A percentile compares a stretch with the other conserved stretches of the same genome.
phyloP scores from a whole-genome alignment of 2,888 invertebrate species.

The Aphidius colemani region DNA sequence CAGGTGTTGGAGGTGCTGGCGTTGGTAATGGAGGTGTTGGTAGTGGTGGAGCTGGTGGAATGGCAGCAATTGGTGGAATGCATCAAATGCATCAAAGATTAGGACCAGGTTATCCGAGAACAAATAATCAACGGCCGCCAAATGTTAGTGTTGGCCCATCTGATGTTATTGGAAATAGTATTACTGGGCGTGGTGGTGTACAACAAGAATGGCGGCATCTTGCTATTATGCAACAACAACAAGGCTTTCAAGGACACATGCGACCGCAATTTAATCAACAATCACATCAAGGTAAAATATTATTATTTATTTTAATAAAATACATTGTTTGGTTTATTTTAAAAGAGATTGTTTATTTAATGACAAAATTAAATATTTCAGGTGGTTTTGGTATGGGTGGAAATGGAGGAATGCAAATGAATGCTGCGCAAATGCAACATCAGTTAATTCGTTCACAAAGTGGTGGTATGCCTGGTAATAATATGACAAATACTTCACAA shows the following conservation, averaged over 20 bases:
- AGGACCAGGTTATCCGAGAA: conserved; percentile 56
- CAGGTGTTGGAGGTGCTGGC: conserved; percentile 35
- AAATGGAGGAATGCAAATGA: conserved; percentile 61
- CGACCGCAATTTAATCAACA: conserved; percentile 64
- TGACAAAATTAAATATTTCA: conserved; percentile 29
- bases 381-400: conserved; percentile 58
- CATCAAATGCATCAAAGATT: conserved; percentile 59
- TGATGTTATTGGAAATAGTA: conserved; percentile 63
- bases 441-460: conserved; percentile 60
- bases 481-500: conserved; percentile 55
- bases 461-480: conserved; percentile 54
- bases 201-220: conserved; percentile 68
- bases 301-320: neutral
- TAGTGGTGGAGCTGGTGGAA: conserved; percentile 48
- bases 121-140: conserved; percentile 65
- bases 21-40: conserved; percentile 32
- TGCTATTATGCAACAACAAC: conserved; percentile 66
- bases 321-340: too few species aligned
- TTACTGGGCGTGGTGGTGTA: conserved; percentile 60
- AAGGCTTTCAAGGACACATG: conserved; percentile 54
- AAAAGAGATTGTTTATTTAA: too few species aligned
- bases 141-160: conserved; percentile 66
- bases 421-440: conserved; percentile 62
- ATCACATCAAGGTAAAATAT: conserved; percentile 56
- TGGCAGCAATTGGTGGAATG: conserved; percentile 59